These are phyloP conservation scores for Pocota personata DNA, from an alignment of 2,888 invertebrate species.

Conservation along the genomic window DNA sequence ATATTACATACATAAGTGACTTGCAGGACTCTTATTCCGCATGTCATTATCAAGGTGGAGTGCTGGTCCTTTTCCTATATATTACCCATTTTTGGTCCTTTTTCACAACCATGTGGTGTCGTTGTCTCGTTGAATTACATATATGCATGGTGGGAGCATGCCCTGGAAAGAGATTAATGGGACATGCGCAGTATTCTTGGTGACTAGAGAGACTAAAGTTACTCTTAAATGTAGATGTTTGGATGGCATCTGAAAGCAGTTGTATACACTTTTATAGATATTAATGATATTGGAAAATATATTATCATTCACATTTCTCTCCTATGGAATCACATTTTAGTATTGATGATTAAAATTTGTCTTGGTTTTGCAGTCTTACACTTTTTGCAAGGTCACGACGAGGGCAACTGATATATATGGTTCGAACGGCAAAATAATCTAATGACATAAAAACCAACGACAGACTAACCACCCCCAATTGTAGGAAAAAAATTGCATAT, in stretches of 20 bases:
- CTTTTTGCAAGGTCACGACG: too few species aligned
- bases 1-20: not conserved
- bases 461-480: too few species aligned
- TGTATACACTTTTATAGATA: too few species aligned
- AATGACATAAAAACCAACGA: too few species aligned
- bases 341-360: too few species aligned
- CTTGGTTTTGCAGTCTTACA: too few species aligned
- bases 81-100: not conserved
- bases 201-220: not conserved
- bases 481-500: too few species aligned
- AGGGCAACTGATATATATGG: too few species aligned
- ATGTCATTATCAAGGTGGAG: slow-evolving; percentile 26
- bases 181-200: slow-evolving; percentile 1
- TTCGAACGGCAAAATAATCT: too few species aligned
- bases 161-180: slow-evolving; percentile 23
- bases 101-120: slow-evolving; percentile 29
- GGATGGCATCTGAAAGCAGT: not conserved
- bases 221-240: not conserved
- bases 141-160: slow-evolving; percentile 32
- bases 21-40: not conserved
- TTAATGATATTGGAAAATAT: too few species aligned
- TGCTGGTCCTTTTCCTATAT: slow-evolving; percentile 16
- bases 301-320: too few species aligned
- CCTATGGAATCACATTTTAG: too few species aligned
- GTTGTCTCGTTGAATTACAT: slow-evolving; percentile 6